A percentile compares a stretch with the other conserved stretches of the same genome.
Conservation (phyloP, 2,888 invertebrate genomes). For the Pandemis cinnamomeana region DNA sequence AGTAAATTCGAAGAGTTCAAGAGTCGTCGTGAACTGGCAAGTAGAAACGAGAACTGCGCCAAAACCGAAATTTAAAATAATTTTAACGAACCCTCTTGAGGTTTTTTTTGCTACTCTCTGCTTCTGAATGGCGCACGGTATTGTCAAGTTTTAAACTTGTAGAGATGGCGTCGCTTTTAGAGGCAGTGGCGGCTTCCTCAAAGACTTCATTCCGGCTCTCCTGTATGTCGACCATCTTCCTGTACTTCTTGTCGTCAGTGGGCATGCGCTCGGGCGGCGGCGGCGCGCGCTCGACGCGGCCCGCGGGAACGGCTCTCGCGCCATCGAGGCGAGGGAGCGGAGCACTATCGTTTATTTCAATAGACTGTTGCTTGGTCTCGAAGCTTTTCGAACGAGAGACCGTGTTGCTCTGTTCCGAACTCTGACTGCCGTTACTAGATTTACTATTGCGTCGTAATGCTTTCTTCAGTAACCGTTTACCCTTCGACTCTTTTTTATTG, state of each 20-base stretch:
- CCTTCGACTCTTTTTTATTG: conserved; percentile 79
- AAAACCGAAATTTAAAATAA: neutral
- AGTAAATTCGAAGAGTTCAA: neutral
- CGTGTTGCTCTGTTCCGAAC: conserved; percentile 58
- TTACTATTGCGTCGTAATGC: conserved; percentile 74
- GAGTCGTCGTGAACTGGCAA: neutral
- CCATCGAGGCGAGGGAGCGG: conserved; percentile 67
- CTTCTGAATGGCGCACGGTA: conserved; percentile 50
- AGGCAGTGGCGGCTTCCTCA: conserved; percentile 50
- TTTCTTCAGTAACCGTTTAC: conserved; percentile 78
- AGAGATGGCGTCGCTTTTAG: conserved; percentile 46
- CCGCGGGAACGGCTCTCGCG: conserved; percentile 45
- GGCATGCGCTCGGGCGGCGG: conserved; percentile 42
- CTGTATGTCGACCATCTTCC: conserved; percentile 64
- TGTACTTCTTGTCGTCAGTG: conserved; percentile 49
- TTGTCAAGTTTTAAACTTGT: conserved; percentile 46
- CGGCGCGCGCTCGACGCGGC: conserved; percentile 49
- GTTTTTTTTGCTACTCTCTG: conserved; percentile 60
- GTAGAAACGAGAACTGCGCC: neutral
- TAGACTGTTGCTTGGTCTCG: conserved; percentile 62
- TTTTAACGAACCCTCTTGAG: conserved; percentile 71
- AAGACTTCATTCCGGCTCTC: conserved; percentile 62
- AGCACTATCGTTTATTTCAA: conserved; percentile 64
- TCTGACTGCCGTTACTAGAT: conserved; percentile 66
- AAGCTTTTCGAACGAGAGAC: conserved; percentile 70